Percentiles rank a stretch among this genome's conserved stretches.
Evolutionary conservation across 2,113 vertebrate genomes (phyloP).

Genomic region (Corydoras maculifer): DNA sequence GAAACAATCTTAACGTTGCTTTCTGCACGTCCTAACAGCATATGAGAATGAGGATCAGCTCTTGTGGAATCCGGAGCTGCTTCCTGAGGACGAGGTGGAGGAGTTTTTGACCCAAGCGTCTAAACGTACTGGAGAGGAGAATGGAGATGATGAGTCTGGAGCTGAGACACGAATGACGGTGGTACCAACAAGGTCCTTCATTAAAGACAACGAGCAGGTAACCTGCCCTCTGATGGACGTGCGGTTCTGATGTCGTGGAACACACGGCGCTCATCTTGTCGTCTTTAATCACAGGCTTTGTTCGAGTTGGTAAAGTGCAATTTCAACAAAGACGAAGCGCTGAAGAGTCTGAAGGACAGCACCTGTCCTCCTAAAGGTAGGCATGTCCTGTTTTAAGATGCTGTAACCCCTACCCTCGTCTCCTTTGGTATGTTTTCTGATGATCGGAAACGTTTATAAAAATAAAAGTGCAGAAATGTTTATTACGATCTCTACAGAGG

Average conservation of each 20-base stretch:
- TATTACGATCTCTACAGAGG: no score
- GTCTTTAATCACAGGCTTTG: conserved; percentile 71
- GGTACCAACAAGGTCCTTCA: conserved; percentile 88
- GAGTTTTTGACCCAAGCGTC: conserved; percentile 88
- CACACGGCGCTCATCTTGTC: not conserved
- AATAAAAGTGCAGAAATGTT: no score
- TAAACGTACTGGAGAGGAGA: conserved; percentile 83
- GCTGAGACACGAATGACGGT: conserved; percentile 66
- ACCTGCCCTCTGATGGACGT: not conserved
- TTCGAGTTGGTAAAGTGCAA: conserved; percentile 96
- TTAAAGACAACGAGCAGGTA: conserved; percentile 97
- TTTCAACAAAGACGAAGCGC: conserved; percentile 90
- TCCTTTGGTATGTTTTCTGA: no score
- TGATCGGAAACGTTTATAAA: no score
- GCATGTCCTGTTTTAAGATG: not conserved
- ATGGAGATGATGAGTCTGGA: conserved; percentile 78
- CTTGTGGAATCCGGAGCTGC: conserved; percentile 88
- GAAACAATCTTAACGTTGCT: not conserved
- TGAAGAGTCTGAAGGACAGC: conserved; percentile 85
- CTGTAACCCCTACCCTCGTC: no score
- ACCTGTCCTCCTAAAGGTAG: conserved; percentile 93
- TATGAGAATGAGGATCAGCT: conserved; percentile 98
- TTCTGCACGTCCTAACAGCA: conserved; percentile 50
- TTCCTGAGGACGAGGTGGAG: conserved; percentile 84
- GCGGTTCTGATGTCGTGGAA: not conserved